Conservation (phyloP, 2,888 invertebrate species). For the Hydraecia micacea region DNA sequence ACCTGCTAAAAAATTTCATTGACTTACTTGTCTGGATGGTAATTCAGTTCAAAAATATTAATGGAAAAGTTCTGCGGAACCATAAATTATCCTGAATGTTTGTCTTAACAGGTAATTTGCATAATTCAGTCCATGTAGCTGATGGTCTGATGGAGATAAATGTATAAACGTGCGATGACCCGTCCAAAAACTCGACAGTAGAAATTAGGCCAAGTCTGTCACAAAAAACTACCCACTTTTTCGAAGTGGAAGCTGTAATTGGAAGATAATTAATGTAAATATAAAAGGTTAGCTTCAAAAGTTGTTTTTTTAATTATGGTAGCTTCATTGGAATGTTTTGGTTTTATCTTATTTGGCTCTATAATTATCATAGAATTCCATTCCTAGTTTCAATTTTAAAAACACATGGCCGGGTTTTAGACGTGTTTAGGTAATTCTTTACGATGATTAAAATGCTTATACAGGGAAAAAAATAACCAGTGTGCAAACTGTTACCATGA, state of each 20-base stretch:
- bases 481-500: no score
- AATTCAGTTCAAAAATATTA: constrained; percentile 39
- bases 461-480: no score
- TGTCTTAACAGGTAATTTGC: constrained; percentile 72
- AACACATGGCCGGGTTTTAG: not conserved
- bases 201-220: constrained; percentile 83
- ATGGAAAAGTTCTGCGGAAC: constrained; percentile 50
- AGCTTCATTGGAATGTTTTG: not conserved
- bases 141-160: constrained; percentile 84
- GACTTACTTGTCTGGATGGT: constrained; percentile 32
- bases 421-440: not conserved
- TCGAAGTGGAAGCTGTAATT: constrained; percentile 66
- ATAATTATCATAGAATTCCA: not conserved
- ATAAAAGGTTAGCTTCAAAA: constrained; percentile 39
- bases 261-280: constrained; percentile 73
- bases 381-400: not conserved
- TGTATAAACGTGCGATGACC: constrained; percentile 77
- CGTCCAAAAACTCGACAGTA: constrained; percentile 73
- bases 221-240: constrained; percentile 76
- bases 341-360: not conserved
- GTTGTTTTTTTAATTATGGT: constrained; percentile 22
- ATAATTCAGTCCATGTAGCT: constrained; percentile 74
- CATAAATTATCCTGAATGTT: constrained; percentile 59
- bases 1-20: constrained; percentile 24
- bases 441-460: not conserved